A percentile compares a stretch with the other conserved stretches of the same genome.
These are phyloP conservation scores for Caenorhabditis sulstoni DNA, from an alignment of 2,888 invertebrate genomes.

Conservation along the genomic window DNA sequence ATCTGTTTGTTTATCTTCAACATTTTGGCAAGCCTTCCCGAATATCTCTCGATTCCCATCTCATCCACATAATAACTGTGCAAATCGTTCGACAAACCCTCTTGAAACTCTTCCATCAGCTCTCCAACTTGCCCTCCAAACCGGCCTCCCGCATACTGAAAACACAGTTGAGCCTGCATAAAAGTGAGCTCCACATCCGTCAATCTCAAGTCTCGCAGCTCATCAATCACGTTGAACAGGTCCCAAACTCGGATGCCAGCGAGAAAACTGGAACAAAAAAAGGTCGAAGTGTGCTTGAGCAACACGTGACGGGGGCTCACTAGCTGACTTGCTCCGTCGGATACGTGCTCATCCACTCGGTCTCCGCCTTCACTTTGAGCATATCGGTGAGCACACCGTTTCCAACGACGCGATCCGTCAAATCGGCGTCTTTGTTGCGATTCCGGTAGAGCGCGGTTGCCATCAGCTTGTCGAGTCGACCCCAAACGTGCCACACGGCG, in stretches of 20 bases:
- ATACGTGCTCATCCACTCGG: conserved; percentile 26
- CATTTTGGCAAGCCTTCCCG: conserved; percentile 54
- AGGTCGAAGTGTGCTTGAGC: not conserved
- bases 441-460: conserved; percentile 24
- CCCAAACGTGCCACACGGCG: conserved; percentile 47
- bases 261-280: conserved; percentile 21
- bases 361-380: not conserved
- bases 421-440: not conserved
- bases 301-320: conserved; percentile 12
- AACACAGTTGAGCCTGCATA: conserved; percentile 52
- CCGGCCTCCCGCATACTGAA: conserved; percentile 37
- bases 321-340: conserved; percentile 23
- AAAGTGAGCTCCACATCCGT: conserved; percentile 45
- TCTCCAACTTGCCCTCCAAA: conserved; percentile 23
- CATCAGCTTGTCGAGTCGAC: conserved; percentile 44
- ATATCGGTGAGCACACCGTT: conserved; percentile 28
- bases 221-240: conserved; percentile 27
- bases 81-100: conserved; percentile 42
- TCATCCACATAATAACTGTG: conserved; percentile 54
- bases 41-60: conserved; percentile 44
- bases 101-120: conserved; percentile 30
- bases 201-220: conserved; percentile 27
- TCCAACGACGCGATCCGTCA: conserved; percentile 14
- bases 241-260: conserved; percentile 22
- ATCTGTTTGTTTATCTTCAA: conserved; percentile 58